A percentile compares a stretch with the other conserved stretches of the same genome.
Conservation (phyloP, 1,140 invertebrate species). For the Vanessa tameamea region DNA sequence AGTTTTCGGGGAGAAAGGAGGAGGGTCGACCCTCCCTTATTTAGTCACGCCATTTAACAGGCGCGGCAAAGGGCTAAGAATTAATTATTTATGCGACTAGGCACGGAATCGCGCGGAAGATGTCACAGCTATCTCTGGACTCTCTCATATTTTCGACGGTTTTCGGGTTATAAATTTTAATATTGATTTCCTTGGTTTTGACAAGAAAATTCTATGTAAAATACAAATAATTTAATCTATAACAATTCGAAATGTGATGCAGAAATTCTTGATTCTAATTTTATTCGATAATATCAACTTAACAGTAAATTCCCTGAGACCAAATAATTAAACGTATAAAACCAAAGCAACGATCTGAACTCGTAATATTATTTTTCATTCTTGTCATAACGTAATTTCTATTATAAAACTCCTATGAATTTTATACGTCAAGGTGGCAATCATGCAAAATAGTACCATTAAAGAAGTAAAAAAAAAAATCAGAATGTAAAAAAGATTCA, state of each 20-base stretch:
- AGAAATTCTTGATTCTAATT: too few species aligned
- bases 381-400: too few species aligned
- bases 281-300: too few species aligned
- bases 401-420: too few species aligned
- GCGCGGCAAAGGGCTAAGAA: conserved; percentile 70
- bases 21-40: conserved; percentile 64
- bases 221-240: not conserved
- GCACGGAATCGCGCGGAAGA: conserved; percentile 62
- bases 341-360: too few species aligned
- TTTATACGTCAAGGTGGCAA: too few species aligned
- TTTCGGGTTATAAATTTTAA: conserved; percentile 44
- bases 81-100: conserved; percentile 69
- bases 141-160: conserved; percentile 52
- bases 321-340: too few species aligned
- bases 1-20: conserved; percentile 56
- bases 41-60: conserved; percentile 74
- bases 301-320: too few species aligned
- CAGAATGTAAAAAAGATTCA: not conserved
- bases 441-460: too few species aligned
- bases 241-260: not conserved
- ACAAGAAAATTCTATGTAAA: conserved; percentile 11
- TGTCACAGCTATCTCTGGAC: conserved; percentile 60
- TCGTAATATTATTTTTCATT: too few species aligned
- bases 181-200: conserved; percentile 28
- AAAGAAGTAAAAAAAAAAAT: not conserved